These are phyloP conservation scores for Myocastor coypus DNA, from an alignment of 2,113 vertebrate species.

Conservation along the genomic window DNA sequence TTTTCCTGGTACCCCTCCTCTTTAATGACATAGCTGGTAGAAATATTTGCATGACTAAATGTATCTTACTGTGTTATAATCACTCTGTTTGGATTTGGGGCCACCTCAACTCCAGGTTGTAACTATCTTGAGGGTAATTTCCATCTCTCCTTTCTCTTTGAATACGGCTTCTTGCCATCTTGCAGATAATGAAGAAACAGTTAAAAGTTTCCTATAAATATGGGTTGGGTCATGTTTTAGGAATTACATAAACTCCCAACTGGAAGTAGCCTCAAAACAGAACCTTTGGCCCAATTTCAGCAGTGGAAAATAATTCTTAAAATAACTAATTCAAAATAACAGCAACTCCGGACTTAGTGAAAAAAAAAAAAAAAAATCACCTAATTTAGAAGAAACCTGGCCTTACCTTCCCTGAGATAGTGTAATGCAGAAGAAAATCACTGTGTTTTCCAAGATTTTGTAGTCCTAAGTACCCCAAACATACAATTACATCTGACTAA, in stretches of 20 bases:
- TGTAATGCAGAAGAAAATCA: neutral
- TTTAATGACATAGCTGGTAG: neutral
- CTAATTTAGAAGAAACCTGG: neutral
- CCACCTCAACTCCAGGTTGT: neutral
- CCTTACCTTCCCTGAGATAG: neutral
- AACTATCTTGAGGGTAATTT: neutral
- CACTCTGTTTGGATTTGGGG: neutral
- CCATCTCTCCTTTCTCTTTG: neutral
- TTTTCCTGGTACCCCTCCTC: neutral
- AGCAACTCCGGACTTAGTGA: neutral
- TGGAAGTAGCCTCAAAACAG: neutral
- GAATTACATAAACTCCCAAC: neutral
- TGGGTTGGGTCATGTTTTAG: neutral
- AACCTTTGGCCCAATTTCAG: neutral
- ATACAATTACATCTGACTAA: neutral
- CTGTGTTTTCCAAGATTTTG: neutral
- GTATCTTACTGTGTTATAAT: neutral
- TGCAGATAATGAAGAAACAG: neutral
- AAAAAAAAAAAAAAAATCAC: neutral
- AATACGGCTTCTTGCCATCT: neutral
- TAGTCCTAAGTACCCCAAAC: neutral
- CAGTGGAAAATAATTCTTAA: constrained; percentile 39
- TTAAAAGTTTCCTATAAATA: neutral
- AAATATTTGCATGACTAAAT: neutral
- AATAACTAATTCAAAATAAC: constrained; percentile 40